A percentile compares a stretch with the other conserved stretches of the same genome.
Evolutionary conservation across 1,140 invertebrate species (phyloP).

Genomic region (Philotrypesis tridentata): DNA sequence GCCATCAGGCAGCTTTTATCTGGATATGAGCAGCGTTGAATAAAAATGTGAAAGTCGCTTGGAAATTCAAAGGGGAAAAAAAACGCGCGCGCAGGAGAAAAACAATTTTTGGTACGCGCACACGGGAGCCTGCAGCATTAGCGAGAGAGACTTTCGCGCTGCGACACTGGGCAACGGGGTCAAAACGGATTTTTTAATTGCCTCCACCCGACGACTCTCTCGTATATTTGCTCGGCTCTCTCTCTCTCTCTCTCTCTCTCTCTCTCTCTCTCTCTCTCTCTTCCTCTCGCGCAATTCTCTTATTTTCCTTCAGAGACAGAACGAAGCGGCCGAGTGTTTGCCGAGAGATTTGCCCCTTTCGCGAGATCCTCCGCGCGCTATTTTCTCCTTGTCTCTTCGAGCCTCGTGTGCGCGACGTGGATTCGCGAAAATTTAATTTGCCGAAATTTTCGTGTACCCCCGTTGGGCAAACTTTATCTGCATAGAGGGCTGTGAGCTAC

Average conservation of each 20-base stretch:
- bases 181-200: slow-evolving; percentile 46
- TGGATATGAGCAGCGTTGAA: background rate
- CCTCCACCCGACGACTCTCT: slow-evolving; percentile 32
- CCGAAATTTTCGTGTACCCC: background rate
- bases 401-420: background rate
- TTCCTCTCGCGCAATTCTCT: background rate
- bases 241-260: too few species aligned
- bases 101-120: background rate
- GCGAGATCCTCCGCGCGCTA: background rate
- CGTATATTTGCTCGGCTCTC: slow-evolving; percentile 20
- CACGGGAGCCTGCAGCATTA: background rate
- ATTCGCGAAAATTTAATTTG: slow-evolving; percentile 8
- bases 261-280: background rate
- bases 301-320: background rate
- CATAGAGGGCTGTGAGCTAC: background rate
- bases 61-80: background rate
- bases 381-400: background rate
- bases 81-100: background rate
- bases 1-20: too few species aligned
- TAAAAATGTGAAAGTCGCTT: background rate
- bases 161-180: slow-evolving; percentile 35
- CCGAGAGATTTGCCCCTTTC: background rate
- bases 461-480: background rate
- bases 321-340: background rate
- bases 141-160: background rate